A percentile compares a stretch with the other conserved stretches of the same genome.
Evolutionary conservation across 2,113 vertebrate species (phyloP).

Genomic region (Xerus inauris): DNA sequence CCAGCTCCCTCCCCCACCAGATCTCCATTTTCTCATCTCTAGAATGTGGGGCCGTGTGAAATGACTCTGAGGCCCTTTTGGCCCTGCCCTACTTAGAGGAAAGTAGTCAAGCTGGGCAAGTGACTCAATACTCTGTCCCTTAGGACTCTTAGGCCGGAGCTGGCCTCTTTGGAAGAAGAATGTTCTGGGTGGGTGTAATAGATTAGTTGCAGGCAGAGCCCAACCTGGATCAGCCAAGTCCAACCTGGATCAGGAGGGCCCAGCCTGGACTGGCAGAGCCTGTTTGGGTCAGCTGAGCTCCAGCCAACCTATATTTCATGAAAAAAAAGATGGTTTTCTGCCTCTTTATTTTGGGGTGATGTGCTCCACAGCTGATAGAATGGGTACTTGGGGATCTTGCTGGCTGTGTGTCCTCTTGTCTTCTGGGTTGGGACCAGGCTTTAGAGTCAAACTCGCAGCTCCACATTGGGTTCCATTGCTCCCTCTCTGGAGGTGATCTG

Average conservation of each 20-base stretch:
- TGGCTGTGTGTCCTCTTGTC: neutral
- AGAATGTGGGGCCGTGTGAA: neutral
- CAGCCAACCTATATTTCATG: neutral
- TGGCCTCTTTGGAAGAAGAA: neutral
- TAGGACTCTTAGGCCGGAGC: neutral
- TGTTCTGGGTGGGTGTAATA: neutral
- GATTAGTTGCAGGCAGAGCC: neutral
- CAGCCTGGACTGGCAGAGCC: neutral
- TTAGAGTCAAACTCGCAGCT: neutral
- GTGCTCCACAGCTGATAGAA: neutral
- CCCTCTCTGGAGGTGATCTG: too few relatives aligned
- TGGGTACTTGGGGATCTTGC: neutral
- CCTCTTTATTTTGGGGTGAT: too few relatives aligned
- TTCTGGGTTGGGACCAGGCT: neutral
- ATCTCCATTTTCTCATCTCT: neutral
- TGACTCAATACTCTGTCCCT: neutral
- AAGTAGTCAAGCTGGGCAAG: neutral
- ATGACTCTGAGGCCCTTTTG: neutral
- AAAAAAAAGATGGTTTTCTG: neutral
- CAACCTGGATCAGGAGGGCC: neutral
- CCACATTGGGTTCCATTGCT: rapidly evolving
- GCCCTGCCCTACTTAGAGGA: neutral
- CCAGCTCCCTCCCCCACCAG: neutral
- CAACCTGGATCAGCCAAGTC: neutral
- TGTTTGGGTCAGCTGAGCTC: neutral